Base-by-base conservation (phyloP, 37 sponge, comb jelly and placozoan species). In the Haliclona indistincta region DNA sequence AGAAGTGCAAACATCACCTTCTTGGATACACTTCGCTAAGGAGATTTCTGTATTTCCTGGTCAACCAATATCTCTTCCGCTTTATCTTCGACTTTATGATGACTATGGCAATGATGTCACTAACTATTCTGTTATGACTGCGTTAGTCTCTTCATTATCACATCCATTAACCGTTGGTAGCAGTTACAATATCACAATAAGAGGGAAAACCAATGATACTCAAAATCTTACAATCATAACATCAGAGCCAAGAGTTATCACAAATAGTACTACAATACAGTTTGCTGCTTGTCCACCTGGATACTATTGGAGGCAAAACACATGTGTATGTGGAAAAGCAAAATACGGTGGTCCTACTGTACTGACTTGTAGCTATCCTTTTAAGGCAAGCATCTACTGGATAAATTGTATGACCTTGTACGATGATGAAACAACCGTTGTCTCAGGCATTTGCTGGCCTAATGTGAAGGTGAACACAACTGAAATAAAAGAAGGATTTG, bases 281-380 rank as follows among this genome's bases (percentile, higher is more conserved):
- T 22, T 88, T 5, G 30, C n/a, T 10, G 64, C 30, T 22, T 88
- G 89, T 61, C 89, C 89, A 22, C 84, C 84, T 20, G 89, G 89
- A 11, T 60, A 62, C 45, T 63, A 63, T 26, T 29, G 23, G 1
- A 47, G 13, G 13, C 26, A 26, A 25, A 58, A 7, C 6, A 20
- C 13, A 25, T 58, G 60, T 26, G 28, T 58, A 25, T 58, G 60
- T 58, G 60, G 60, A 25, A n/a, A 58, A 20, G 51, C 13, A 10
- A 17, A 17, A 10, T n/a, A n/a, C n/a, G n/a, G n/a, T n/a, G 7
- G 26, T n/a, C 11, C 11, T 58, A 26, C n/a, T 25, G 28, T 58
- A 6, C 13, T 58, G 7, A 25, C 26, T 20, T 25, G n/a, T 20
- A 58, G n/a, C 6, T 7, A n/a, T 26, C 11, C 25, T 25, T 58